These are phyloP conservation scores for Ditylenchus weischeri DNA, from an alignment of 2,888 invertebrate species.

Conservation along the genomic window DNA sequence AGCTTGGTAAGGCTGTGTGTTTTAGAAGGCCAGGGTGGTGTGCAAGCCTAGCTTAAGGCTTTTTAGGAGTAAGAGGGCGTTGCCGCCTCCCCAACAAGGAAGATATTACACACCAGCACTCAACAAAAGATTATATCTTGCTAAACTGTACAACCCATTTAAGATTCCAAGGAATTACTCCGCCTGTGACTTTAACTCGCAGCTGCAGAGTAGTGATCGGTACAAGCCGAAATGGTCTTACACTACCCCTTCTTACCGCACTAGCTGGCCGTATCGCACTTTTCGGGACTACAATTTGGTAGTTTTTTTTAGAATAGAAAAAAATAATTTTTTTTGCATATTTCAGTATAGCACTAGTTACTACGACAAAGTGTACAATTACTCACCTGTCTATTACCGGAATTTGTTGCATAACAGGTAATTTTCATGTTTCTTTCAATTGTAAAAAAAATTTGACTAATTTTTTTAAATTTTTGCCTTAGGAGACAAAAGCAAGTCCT, in stretches of 20 bases:
- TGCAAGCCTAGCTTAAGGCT: too few species aligned
- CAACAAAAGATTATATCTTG: too few species aligned
- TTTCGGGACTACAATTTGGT: constrained; percentile 6
- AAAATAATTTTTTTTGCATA: not conserved
- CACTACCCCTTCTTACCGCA: not conserved
- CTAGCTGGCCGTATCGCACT: constrained; percentile 4
- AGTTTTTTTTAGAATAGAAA: not conserved
- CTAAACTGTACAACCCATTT: constrained; percentile 3
- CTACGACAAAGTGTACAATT: constrained; percentile 8
- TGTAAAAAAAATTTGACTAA: too few species aligned
- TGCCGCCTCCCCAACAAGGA: too few species aligned
- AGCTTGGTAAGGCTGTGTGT: too few species aligned
- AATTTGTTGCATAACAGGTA: constrained; percentile 1
- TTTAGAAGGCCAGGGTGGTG: too few species aligned
- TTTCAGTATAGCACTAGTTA: not conserved
- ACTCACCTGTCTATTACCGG: constrained; percentile 8
- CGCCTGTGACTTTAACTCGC: constrained; percentile 7
- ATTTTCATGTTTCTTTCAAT: not conserved
- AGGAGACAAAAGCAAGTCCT: too few species aligned
- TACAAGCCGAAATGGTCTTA: constrained; percentile 8
- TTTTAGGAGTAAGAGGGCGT: too few species aligned
- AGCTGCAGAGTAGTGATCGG: not conserved
- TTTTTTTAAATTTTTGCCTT: too few species aligned
- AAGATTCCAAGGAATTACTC: not conserved
- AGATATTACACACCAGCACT: too few species aligned